Base-by-base conservation (phyloP, 2,113 vertebrate species). In the Clarias magur region DNA sequence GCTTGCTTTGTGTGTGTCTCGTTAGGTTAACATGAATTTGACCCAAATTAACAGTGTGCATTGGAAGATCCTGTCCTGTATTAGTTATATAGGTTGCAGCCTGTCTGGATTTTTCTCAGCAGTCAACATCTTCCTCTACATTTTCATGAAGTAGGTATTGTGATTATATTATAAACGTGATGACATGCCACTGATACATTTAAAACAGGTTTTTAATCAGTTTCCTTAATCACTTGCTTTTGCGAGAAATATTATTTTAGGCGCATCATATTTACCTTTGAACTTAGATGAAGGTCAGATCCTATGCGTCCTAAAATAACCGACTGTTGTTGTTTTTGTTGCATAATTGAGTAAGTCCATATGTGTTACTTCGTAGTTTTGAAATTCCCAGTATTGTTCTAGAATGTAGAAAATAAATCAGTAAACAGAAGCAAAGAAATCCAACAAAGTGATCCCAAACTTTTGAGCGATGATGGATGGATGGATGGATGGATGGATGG, bases 61-160 rank as follows among this genome's bases (percentile, higher is more conserved):
- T 17, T 95, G 94, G 93, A 0, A 85, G 25, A 93, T 94, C 30
- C 87, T 95, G 84, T 94, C 94, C 2, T 38, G 78, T 72, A 88
- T 95, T 82, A 95, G 91, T 53, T 94, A 94, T 78, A 80, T 93
- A 9, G 94, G 94, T 76, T 94, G 93, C 4, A 75, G 92, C 59
- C 78, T 95, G 42, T 95, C 94, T 12, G 90, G 91, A 0, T 89
- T 94, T 84, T 95, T 94, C 86, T 90, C 88, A 16, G 88, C 89
- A 72, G 17, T 88, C 59, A 90, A 92, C 59, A 17, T 95, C 25
- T 8, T 93, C 7, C 63, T 90, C 0, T 93, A 90, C 65, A 10
- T 91, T n/a, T 88, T 93, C 16, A 75, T 63, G 59, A 75, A 88
- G 94, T 95, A 30, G 3, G 86, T 81, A 75, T 56, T 65, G 48